Percentiles rank a stretch among this genome's conserved stretches.
phyloP scores from a whole-genome alignment of 2,113 vertebrate genomes.

The Orycteropus afer region DNA sequence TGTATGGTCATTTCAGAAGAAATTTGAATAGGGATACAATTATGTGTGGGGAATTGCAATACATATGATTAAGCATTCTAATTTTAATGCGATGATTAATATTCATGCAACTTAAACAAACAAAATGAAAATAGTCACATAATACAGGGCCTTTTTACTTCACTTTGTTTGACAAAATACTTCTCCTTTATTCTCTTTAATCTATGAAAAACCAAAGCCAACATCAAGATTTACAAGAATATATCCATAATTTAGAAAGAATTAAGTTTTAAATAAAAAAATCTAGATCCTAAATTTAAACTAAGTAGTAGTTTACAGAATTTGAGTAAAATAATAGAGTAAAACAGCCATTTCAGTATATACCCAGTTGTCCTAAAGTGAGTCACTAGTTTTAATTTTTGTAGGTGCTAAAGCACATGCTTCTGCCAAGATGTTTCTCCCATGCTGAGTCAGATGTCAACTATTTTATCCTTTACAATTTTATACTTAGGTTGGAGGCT shows the following conservation, averaged over 20 bases:
- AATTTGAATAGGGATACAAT: neutral
- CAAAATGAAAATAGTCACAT: neutral
- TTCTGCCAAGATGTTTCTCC: constrained; percentile 77
- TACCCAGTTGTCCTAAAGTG: neutral
- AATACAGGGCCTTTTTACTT: neutral
- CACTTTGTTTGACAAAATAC: neutral
- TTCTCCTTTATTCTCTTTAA: no score
- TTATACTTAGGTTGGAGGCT: neutral
- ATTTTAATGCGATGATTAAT: neutral
- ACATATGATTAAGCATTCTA: neutral
- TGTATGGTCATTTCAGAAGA: neutral
- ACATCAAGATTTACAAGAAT: neutral
- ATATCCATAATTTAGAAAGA: neutral
- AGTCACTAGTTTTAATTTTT: neutral
- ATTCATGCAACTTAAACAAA: neutral
- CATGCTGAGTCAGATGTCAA: constrained; percentile 74
- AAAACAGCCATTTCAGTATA: neutral
- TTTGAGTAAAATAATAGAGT: neutral
- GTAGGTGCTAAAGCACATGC: no score
- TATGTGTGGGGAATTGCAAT: neutral
- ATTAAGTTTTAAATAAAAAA: neutral
- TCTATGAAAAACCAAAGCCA: neutral
- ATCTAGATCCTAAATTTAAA: neutral
- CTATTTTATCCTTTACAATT: constrained; percentile 41
- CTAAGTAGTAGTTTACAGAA: neutral